Percentiles rank a stretch among this genome's conserved stretches.
phyloP scores from a whole-genome alignment of 2,797 vertebrate species.

The Ctenosaura bakeri region DNA sequence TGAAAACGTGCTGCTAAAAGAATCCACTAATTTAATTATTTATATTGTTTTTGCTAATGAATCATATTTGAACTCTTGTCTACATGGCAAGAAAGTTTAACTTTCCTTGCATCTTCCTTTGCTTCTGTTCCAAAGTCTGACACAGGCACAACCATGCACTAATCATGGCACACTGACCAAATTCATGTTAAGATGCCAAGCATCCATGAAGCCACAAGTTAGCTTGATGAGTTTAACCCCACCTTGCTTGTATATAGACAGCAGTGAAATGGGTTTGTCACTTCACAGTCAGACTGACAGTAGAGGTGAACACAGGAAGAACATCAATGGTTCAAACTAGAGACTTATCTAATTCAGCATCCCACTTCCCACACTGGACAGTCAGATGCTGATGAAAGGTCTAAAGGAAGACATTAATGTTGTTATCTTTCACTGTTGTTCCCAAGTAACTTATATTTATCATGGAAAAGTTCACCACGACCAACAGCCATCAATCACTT shows the following conservation, averaged over 20 bases:
- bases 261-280: not conserved
- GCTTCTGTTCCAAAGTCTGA: not conserved
- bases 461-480: not conserved
- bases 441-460: not conserved
- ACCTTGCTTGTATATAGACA: not conserved
- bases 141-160: not conserved
- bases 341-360: not conserved
- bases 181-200: not conserved
- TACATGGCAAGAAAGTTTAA: not conserved
- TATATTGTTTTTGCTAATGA: slow-evolving; percentile 7
- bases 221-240: not conserved
- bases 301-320: not conserved
- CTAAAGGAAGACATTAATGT: not conserved
- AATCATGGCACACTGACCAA: not conserved
- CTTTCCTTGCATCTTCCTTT: not conserved
- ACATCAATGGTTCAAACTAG: not conserved
- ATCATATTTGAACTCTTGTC: not conserved
- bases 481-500: not conserved
- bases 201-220: not conserved
- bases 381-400: too few species aligned
- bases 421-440: not conserved
- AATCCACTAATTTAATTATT: not conserved
- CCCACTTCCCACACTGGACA: not conserved
- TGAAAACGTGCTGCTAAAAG: not conserved
- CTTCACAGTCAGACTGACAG: not conserved